Conservation (phyloP, 2,888 invertebrate species). For the Toxonevra muliebris region DNA sequence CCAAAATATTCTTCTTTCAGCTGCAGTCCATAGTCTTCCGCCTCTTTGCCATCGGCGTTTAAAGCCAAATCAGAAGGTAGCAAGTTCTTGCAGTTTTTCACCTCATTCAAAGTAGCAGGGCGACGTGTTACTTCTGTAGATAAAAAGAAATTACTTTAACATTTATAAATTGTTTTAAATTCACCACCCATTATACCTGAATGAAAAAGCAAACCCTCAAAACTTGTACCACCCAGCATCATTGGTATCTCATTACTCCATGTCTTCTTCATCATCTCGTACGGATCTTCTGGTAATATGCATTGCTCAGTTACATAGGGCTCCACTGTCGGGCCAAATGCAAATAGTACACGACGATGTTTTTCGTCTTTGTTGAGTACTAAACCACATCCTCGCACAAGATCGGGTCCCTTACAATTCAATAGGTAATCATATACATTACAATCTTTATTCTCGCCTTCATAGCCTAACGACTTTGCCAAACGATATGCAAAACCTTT, state of each 20-base stretch:
- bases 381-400: conserved; percentile 51
- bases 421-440: conserved; percentile 58
- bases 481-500: conserved; percentile 54
- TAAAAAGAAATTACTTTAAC: background rate
- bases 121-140: conserved; percentile 53
- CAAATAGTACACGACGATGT: conserved; percentile 51
- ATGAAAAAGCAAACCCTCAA: conserved; percentile 61
- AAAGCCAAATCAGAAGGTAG: conserved; percentile 52
- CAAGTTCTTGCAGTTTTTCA: conserved; percentile 54
- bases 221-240: conserved; percentile 60
- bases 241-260: conserved; percentile 62
- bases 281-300: conserved; percentile 50
- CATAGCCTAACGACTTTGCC: conserved; percentile 56
- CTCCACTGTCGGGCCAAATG: conserved; percentile 62
- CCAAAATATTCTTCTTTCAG: conserved; percentile 57
- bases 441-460: conserved; percentile 51
- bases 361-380: conserved; percentile 58
- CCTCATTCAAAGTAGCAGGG: conserved; percentile 55
- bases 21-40: conserved; percentile 48
- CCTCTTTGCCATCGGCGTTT: conserved; percentile 44
- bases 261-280: conserved; percentile 49
- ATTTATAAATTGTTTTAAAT: too few relatives aligned
- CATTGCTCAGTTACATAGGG: conserved; percentile 58
- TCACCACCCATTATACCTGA: conserved; percentile 46
- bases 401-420: conserved; percentile 46